Evolutionary conservation across 2,113 vertebrate species (phyloP).

Genomic region (Abramis brama): DNA sequence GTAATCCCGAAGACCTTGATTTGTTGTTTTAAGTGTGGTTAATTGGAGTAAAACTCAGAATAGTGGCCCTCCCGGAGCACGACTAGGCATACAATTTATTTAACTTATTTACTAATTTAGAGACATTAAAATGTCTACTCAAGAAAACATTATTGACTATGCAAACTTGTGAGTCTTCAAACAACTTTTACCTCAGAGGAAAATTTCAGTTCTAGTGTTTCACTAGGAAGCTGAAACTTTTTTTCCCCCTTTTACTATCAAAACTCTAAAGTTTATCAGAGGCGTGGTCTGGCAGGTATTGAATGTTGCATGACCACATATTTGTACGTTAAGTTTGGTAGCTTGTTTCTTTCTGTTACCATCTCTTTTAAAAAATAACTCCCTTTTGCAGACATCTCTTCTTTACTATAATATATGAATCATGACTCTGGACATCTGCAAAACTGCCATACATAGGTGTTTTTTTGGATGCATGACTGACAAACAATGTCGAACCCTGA

Average conservation of each 20-base stretch:
- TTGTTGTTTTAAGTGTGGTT: background rate
- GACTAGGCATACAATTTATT: background rate
- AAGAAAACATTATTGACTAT: background rate
- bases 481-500: slow-evolving; percentile 19
- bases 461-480: background rate
- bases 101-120: no score
- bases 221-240: no score
- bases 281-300: background rate
- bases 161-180: background rate
- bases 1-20: background rate
- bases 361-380: background rate
- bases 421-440: background rate
- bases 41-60: background rate
- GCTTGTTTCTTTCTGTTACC: background rate
- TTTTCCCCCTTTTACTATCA: background rate
- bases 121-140: background rate
- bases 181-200: background rate
- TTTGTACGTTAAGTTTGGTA: background rate
- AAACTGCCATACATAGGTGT: background rate
- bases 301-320: background rate
- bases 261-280: background rate
- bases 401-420: background rate
- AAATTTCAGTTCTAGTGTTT: no score
- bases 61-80: background rate
- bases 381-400: background rate